A percentile compares a stretch with the other conserved stretches of the same genome.
phyloP scores from a whole-genome alignment of 1,140 invertebrate species.

The Cyphomyrmex costatus region DNA sequence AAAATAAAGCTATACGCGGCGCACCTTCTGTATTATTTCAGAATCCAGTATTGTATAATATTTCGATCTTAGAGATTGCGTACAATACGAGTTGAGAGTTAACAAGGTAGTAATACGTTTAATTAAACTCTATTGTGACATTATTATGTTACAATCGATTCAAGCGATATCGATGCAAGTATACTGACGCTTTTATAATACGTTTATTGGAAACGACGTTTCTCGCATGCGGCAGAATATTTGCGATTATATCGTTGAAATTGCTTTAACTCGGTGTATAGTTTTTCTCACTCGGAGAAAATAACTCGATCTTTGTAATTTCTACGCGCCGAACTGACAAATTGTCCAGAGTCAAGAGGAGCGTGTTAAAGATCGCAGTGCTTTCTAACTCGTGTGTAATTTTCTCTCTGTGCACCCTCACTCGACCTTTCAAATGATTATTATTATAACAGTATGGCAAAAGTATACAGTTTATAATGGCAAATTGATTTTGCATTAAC shows the following conservation, averaged over 20 bases:
- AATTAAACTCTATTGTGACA: conserved; percentile 60
- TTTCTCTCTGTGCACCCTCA: neutral
- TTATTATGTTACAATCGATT: conserved; percentile 46
- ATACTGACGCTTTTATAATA: conserved; percentile 29
- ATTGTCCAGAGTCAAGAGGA: conserved; percentile 52
- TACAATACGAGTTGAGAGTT: conserved; percentile 24
- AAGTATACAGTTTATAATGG: conserved; percentile 26
- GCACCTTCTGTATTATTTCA: conserved; percentile 51
- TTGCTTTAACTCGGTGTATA: conserved; percentile 11
- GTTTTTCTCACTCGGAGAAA: conserved; percentile 44
- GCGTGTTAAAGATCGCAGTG: conserved; percentile 32
- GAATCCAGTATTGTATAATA: conserved; percentile 64
- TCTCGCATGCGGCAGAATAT: conserved; percentile 28
- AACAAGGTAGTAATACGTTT: conserved; percentile 37
- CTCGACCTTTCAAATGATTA: conserved; percentile 32
- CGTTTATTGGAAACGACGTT: conserved; percentile 24
- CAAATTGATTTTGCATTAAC: conserved; percentile 48
- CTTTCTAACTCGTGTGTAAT: conserved; percentile 48
- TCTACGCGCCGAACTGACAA: conserved; percentile 28
- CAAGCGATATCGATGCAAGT: neutral
- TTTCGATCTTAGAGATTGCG: conserved; percentile 60
- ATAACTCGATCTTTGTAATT: conserved; percentile 41
- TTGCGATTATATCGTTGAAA: conserved; percentile 40
- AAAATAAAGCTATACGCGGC: conserved; percentile 4
- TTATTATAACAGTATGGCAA: conserved; percentile 43